Base-by-base conservation (phyloP, 2,113 vertebrate genomes). In the Ammodytes marinus region DNA sequence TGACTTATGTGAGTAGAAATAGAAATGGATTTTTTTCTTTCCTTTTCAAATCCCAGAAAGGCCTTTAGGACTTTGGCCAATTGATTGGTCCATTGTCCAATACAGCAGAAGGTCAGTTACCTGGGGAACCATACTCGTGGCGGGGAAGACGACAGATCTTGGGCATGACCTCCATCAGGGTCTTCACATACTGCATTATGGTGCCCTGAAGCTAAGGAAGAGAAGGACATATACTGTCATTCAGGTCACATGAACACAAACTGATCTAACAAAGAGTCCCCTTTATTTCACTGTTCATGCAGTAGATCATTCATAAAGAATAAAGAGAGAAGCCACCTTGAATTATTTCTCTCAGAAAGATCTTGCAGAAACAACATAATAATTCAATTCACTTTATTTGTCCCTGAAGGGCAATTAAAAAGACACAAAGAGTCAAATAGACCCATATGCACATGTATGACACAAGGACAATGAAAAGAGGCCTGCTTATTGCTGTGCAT, bases 141-240 rank as follows among this genome's bases (percentile, higher is more conserved):
- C 98, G 97, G 13, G 98, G 98, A 75, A 99, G 91, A 65, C 98
- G 95, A 81, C 98, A 99, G 73, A 99, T 99, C 92, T 99, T 99
- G 69, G 98, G 98, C 98, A 99, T 99, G 69, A 99, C 98, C 90
- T 99, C 98, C 68, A 99, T 99, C 85, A 99, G 94, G 3, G 98
- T 99, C 87, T 98, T 99, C 94, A 99, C 98, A 0, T 99, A 99
- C 94, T 99, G 98, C 87, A 99, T 96, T 73, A 99, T 98, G 79
- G 98, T 99, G 37, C 98, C 98, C 82, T 99, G 98, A 43, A 99
- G 95, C 98, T 99, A 85, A 35, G 2, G 8, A 55, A 8, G 2
- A 55, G 47, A 66, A 61, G 4, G 8, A 68, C 27, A 27, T 27
- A 27, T 27, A 27, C 27, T 27, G 27, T 27, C 27, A 27, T 27